Base-by-base conservation (phyloP, 2,797 vertebrate species). In the Podarcis lilfordi region DNA sequence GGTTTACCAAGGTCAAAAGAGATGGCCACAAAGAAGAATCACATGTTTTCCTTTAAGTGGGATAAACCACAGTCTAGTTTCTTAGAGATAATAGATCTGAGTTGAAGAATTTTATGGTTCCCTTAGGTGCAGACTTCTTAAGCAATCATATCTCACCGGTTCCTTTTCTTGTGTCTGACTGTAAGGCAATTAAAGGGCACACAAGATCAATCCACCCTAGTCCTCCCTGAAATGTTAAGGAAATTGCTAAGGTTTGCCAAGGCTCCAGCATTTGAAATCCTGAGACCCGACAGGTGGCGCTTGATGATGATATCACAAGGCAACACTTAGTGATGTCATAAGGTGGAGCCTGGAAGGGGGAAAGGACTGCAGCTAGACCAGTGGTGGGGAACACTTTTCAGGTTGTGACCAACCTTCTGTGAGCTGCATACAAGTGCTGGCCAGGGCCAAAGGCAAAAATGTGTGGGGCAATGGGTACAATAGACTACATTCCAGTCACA, bases 1-100 rank as follows among this genome's bases (percentile, higher is more conserved):
- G 50, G 45, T 66, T 80, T 64, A n/a, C 69, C 37, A 37, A 74
- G 40, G n/a, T 85, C 59, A 74, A 72, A 79, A 80, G 29, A 89
- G 71, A 66, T 74, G 64, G 17, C 55, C 82, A 85, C 77, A 35
- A 35, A 35, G 35, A 61, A 86, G 83, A 90, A 88, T 2, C 8
- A 76, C 45, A 3, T 90, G 19, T 76, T 92, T 92, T 94, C 81
- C 88, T 90, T 91, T 84, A 82, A 72, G 92, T 81, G 17, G 79
- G 25, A 88, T 61, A 93, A 93, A 86, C 84, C 82, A 88, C 86
- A 88, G 64, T 84, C 80, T 29, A 82, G 3, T 8, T 93, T 79
- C 78, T 81, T 87, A 80, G 66, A 69, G 88, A 91, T 87, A 90
- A 10, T 85, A 89, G 92, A 85, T 9, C 7, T 84, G 81, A 55